Base-by-base conservation (phyloP, 2,113 vertebrate genomes). In the Bombycilla garrulus region DNA sequence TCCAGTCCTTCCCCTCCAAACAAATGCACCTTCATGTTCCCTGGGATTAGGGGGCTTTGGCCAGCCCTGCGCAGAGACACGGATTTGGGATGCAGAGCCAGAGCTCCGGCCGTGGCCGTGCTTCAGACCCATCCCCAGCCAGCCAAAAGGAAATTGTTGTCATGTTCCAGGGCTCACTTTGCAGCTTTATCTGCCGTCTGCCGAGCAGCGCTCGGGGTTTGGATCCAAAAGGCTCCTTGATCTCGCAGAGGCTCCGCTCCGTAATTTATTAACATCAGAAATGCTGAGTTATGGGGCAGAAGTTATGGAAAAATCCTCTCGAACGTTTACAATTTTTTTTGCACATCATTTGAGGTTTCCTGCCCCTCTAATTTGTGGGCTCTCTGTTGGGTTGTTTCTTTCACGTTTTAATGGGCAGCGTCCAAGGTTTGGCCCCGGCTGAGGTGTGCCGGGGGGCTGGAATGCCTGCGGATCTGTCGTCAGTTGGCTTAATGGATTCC, bases 311-410 rank as follows among this genome's bases (percentile, higher is more conserved):
- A 96, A 92, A 79, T 76, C 82, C 94, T 88, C 92, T 54, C 9
- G 70, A 61, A 82, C 53, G 56, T 58, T 95, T 89, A 95, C 93
- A 28, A 93, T 92, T 94, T 93, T 95, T 96, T 97, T 95, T 96
- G 96, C 97, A 97, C 95, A 90, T 97, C 95, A 81, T 96, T 96
- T 96, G 98, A 97, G 95, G 96, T 97, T 97, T 97, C 97, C 98
- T 97, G 96, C 88, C 53, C 74, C 95, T 93, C 94, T 93, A 81
- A 94, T 92, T 88, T 93, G 95, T 42, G 94, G 94, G 95, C 89
- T 94, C 87, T 95, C 92, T 19, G 82, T 70, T 85, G 95, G 94
- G 96, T 71, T 65, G 91, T 76, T 86, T 28, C 92, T 86, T 93
- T 95, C 92, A 73, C 29, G 2, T 92, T 92, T 81, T 64, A 83